Base-by-base conservation (phyloP, 2,888 invertebrate species). In the Pammene fasciana region DNA sequence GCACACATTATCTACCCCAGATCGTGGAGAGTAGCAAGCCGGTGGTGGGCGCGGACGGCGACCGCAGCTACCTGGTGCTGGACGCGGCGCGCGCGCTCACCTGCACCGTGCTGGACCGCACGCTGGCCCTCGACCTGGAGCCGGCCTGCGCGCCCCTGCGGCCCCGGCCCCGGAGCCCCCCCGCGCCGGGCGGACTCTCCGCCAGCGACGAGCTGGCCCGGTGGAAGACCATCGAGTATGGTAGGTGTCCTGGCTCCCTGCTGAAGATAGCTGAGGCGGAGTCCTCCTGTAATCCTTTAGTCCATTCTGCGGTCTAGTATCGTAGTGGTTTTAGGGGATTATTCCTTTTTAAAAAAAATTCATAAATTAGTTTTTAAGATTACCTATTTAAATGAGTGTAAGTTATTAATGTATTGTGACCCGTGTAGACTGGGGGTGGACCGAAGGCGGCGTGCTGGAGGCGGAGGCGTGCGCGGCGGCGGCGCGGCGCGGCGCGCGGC, bases 11-110 rank as follows among this genome's bases (percentile, higher is more conserved):
- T 7, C 6, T 7, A 6, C 38, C 5, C 0, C 48, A 41, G 59
- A 54, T 26, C 0, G 43, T 57, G 18, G 57, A 57, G 57, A 9
- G n/a, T 8, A 0, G 43, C 38, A 14, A 14, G 36, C 36, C 55
- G 56, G 14, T 6, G 7, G 18, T 26, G 43, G 57, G 57, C 26
- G 77, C 75, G 14, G 78, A 75, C n/a, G 38, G 48, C 26, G 78
- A 75, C 38, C 75, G 79, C 67, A 83, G 87, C 77, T 88, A 79
- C 79, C 82, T 91, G 73, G 79, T 92, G 45, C 70, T 91, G 75
- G 90, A 90, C 81, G 72, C 82, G 52, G 72, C 74, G 72, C 82
- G 89, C 10, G 78, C 76, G 57, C 76, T 88, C 50, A 90, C 91
- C 57, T 87, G 86, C 76, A 79, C 87, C 11, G 90, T 89, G 54